These are phyloP conservation scores for Podarcis lilfordi DNA, from an alignment of 2,797 vertebrate species.

Conservation along the genomic window DNA sequence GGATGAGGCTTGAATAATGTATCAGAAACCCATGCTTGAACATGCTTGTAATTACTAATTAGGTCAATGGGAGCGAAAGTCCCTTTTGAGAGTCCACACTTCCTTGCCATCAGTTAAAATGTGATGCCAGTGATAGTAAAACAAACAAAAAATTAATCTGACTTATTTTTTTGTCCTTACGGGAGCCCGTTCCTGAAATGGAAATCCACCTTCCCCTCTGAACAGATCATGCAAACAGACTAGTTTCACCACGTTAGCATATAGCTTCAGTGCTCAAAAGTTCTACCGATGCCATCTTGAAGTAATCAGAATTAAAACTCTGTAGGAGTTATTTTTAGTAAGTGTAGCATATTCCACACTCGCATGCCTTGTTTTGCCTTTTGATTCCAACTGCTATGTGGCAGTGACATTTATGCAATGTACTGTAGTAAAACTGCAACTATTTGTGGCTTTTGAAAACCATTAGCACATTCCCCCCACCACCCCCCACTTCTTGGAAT, in stretches of 20 bases:
- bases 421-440: slow-evolving; percentile 48
- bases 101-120: background rate
- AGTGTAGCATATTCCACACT: slow-evolving; percentile 15
- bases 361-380: slow-evolving; percentile 4
- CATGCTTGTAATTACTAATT: background rate
- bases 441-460: slow-evolving; percentile 55
- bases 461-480: slow-evolving; percentile 60
- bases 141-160: background rate
- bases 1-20: background rate
- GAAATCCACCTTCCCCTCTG: background rate
- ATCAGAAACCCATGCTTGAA: background rate
- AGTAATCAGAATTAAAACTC: slow-evolving; percentile 17
- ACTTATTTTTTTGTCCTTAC: background rate
- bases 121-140: background rate
- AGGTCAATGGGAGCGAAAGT: background rate
- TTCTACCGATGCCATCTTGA: background rate
- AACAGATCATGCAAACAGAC: background rate
- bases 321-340: slow-evolving; percentile 32
- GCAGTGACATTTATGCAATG: slow-evolving; percentile 46
- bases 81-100: background rate
- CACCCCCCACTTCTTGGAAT: slow-evolving; percentile 41
- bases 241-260: background rate
- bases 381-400: slow-evolving; percentile 42
- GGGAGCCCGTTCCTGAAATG: background rate
- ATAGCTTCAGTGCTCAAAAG: slow-evolving; percentile 31